Conservation (phyloP, 2,113 vertebrate genomes). For the Rhizomys pruinosus region DNA sequence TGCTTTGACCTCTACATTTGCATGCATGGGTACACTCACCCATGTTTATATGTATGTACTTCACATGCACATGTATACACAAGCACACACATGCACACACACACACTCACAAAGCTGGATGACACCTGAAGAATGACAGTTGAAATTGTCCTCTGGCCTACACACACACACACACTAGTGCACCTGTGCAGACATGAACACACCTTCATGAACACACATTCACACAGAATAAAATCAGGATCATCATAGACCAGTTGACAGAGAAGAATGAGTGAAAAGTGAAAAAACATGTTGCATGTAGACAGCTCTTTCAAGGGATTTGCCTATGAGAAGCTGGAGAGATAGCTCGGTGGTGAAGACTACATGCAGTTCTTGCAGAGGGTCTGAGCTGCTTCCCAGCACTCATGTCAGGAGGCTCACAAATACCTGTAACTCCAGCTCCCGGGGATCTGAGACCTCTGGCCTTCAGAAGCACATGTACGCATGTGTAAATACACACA, state of each 20-base stretch:
- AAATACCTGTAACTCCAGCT: not conserved
- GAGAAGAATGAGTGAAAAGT: not conserved
- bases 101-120: not conserved
- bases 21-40: not conserved
- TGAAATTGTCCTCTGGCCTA: not conserved
- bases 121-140: not conserved
- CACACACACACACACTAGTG: not conserved
- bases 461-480: too few relatives aligned
- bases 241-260: too few relatives aligned
- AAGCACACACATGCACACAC: not conserved
- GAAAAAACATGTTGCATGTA: not conserved
- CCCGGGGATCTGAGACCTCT: too few relatives aligned
- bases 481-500: too few relatives aligned
- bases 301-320: not conserved
- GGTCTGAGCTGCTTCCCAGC: too few relatives aligned
- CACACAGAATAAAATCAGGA: not conserved
- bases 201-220: not conserved
- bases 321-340: not conserved
- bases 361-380: too few relatives aligned
- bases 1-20: not conserved
- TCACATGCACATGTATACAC: not conserved
- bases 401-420: too few relatives aligned
- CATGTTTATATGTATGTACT: not conserved
- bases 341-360: too few relatives aligned
- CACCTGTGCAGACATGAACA: not conserved